phyloP scores from a whole-genome alignment of 2,888 invertebrate genomes.

The Philonicus albiceps region DNA sequence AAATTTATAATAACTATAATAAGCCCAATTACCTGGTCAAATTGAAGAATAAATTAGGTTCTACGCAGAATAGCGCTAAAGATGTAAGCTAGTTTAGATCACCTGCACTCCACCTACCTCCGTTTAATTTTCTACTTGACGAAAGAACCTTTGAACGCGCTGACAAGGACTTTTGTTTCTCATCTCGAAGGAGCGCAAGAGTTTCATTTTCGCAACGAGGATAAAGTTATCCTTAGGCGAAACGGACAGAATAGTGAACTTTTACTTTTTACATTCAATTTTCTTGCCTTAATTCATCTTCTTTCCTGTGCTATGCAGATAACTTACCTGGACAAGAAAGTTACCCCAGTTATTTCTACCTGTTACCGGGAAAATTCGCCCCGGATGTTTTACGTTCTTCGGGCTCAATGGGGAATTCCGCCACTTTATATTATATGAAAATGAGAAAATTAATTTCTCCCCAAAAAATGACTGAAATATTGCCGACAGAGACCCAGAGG shows the following conservation, averaged over 20 bases:
- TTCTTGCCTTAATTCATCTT: conserved; percentile 31
- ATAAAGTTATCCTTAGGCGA: conserved; percentile 19
- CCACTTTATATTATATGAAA: conserved; percentile 7
- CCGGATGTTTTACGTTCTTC: not conserved
- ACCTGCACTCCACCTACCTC: not conserved
- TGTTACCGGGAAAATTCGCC: not conserved
- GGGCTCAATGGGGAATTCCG: not conserved
- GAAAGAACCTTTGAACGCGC: conserved; percentile 24
- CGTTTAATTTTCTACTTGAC: conserved; percentile 17
- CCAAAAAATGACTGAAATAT: conserved; percentile 34
- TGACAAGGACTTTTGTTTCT: conserved; percentile 26
- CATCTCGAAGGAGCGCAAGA: not conserved
- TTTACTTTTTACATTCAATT: conserved; percentile 40
- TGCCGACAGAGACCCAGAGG: conserved; percentile 10
- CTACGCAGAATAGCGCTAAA: not conserved
- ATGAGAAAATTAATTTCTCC: conserved; percentile 32
- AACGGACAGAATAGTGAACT: conserved; percentile 1
- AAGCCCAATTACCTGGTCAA: not conserved
- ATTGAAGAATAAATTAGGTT: conserved; percentile 14
- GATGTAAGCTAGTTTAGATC: conserved; percentile 11
- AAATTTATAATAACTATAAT: not conserved
- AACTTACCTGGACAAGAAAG: conserved; percentile 24
- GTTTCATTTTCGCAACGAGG: conserved; percentile 7
- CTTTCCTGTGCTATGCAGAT: conserved; percentile 15
- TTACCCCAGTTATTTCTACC: conserved; percentile 29